Base-by-base conservation (phyloP, 1,140 invertebrate genomes). In the Diorhabda elongata region DNA sequence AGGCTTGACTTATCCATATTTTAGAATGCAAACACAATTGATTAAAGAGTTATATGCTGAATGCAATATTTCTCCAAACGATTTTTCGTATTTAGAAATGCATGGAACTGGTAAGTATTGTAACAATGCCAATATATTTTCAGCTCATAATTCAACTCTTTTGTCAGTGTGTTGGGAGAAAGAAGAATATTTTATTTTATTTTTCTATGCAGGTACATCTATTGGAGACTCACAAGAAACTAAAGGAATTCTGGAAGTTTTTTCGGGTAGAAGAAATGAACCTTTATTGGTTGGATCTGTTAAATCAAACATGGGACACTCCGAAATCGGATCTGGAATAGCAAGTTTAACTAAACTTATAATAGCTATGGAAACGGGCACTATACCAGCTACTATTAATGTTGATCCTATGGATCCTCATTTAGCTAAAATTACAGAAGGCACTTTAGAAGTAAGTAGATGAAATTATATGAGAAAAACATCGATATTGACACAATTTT, bases 1-100 rank as follows among this genome's bases (percentile, higher is more conserved):
- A 77, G 92, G 93, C 26, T 95, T 98, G 69, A 97, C 94, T 0
- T 98, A 94, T 78, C 96, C 96, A 0, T 94, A 92, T 4, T 92
- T 92, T 42, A 82, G 87, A n/a, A 84, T 92, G 59, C 96, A 98
- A 81, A 88, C 89, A 69, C 81, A 85, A 62, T 82, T 98, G 0
- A 80, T 98, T 0, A 81, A 86, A 42, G 91, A 96, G 75, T 92
- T 96, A 71, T 98, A 98, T 78, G 81, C 87, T 9, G 94, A 97
- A 75, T 90, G 92, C 71, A 85, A 87, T 42, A 75, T 98, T 4
- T 82, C 89, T 63, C 93, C 95, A 0, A 83, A 79, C 3, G 80
- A 79, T 3, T 81, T 98, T 5, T 87, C 87, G 43, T 98, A 90
- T 77, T 84, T 98, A 7, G 97, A 98, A 81, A 93, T 94, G 61